These are phyloP conservation scores for Serinus canaria DNA, from an alignment of 2,113 vertebrate genomes.

Conservation along the genomic window DNA sequence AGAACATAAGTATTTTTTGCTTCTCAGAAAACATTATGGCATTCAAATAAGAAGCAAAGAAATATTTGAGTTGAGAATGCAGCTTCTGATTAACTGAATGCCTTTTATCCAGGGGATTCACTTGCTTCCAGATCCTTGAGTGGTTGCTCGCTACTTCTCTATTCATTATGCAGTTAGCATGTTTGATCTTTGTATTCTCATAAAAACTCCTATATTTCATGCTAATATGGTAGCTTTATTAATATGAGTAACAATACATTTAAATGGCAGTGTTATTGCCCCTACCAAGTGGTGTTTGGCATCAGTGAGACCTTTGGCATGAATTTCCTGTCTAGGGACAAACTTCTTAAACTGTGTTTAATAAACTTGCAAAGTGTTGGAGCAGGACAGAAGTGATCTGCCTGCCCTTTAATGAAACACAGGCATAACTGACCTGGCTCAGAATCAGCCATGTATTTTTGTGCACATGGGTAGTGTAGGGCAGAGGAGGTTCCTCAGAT, in stretches of 20 bases:
- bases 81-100: neutral
- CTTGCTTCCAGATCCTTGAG: neutral
- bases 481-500: neutral
- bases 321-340: neutral
- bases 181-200: conserved; percentile 2
- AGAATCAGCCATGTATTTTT: accelerated
- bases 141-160: neutral
- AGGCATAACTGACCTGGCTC: neutral
- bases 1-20: neutral
- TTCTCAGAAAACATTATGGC: neutral
- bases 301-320: neutral
- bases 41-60: neutral
- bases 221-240: neutral
- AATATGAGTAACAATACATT: neutral
- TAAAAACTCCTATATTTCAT: neutral
- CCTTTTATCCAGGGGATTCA: neutral
- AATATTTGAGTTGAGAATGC: neutral
- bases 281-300: neutral
- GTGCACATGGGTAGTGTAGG: neutral
- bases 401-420: neutral
- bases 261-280: neutral
- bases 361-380: neutral
- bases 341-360: conserved; percentile 20
- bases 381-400: neutral
- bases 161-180: neutral